Conservation (phyloP, 2,888 invertebrate genomes). For the Drosophila mimetica region DNA sequence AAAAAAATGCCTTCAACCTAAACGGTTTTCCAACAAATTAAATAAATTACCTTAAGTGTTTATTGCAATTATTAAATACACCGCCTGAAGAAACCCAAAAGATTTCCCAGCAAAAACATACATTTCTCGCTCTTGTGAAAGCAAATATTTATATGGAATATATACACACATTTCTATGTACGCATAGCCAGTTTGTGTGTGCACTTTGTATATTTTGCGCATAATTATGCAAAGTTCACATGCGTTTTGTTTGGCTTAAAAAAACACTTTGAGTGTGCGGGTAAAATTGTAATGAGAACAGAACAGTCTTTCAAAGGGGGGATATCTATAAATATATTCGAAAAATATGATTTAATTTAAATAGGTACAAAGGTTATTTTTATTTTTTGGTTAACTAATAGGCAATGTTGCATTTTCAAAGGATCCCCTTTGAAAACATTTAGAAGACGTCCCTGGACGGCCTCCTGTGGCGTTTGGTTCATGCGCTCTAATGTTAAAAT, state of each 20-base stretch:
- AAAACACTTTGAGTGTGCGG: conserved; percentile 51
- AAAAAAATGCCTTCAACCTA: background rate
- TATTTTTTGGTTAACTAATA: background rate
- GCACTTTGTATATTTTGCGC: conserved; percentile 51
- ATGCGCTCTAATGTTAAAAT: conserved; percentile 42
- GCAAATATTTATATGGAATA: conserved; percentile 52
- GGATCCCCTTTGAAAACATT: background rate
- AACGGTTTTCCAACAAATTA: background rate
- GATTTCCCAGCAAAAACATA: conserved; percentile 45
- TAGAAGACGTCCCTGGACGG: conserved; percentile 24
- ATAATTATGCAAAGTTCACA: conserved; percentile 69
- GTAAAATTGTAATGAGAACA: conserved; percentile 37
- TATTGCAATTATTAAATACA: conserved; percentile 47
- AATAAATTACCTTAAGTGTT: conserved; percentile 45
- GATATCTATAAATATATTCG: background rate
- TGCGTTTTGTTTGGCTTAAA: conserved; percentile 62
- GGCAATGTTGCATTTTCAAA: background rate
- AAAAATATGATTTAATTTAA: background rate
- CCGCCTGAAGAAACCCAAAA: conserved; percentile 5
- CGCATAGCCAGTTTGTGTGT: conserved; percentile 9
- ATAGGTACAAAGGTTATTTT: background rate
- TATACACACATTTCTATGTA: conserved; percentile 5
- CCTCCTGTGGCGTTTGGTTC: conserved; percentile 4
- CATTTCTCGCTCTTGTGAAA: conserved; percentile 13
- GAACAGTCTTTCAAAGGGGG: background rate